Conservation (phyloP, 2,113 vertebrate species). For the Alexandromys fortis region DNA sequence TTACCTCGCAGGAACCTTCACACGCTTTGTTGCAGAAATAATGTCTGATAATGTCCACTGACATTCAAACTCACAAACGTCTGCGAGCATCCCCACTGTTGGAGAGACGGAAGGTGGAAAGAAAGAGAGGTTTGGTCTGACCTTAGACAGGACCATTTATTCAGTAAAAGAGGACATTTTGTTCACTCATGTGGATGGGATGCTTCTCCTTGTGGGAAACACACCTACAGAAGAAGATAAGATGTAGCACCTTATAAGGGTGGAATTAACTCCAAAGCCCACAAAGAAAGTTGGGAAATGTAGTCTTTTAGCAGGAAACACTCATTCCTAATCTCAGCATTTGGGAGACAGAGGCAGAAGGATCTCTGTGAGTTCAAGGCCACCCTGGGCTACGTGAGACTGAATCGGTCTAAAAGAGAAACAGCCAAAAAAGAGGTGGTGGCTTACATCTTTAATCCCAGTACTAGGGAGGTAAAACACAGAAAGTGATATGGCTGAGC, state of each 20-base stretch:
- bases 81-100: neutral
- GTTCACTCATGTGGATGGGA: too few species aligned
- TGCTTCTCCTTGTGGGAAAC: neutral
- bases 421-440: too few species aligned
- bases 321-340: neutral
- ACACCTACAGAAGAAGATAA: neutral
- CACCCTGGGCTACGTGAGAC: too few species aligned
- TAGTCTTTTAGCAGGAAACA: neutral
- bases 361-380: too few species aligned
- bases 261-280: neutral
- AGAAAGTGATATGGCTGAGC: too few species aligned
- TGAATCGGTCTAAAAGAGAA: too few species aligned
- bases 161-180: neutral
- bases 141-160: neutral
- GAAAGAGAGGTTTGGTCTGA: neutral
- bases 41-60: constrained; percentile 9
- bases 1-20: neutral
- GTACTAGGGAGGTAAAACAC: too few species aligned
- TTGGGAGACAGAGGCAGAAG: too few species aligned
- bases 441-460: too few species aligned
- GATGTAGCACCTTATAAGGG: neutral
- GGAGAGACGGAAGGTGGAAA: neutral
- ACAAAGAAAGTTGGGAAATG: neutral
- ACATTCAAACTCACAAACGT: neutral
- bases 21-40: neutral